Evolutionary conservation across 2,113 vertebrate genomes (phyloP).

Genomic region (Platanista minor): DNA sequence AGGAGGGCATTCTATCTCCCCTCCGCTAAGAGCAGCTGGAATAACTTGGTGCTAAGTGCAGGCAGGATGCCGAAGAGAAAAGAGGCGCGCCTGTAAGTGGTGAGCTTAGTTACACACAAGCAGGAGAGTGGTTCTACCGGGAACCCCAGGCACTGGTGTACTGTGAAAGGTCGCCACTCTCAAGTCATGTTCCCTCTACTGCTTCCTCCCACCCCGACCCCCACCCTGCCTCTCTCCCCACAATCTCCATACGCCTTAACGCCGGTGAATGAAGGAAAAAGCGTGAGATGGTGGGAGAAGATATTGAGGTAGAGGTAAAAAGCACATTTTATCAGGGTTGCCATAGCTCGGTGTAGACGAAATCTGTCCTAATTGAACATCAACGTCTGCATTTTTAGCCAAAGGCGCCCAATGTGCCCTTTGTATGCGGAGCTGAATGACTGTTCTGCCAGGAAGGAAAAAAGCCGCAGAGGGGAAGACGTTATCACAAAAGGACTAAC

Average conservation of each 20-base stretch:
- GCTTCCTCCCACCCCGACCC: background rate
- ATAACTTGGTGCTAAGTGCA: background rate
- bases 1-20: background rate
- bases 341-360: background rate
- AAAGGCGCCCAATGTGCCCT: background rate
- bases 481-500: conserved; percentile 50
- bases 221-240: too few relatives aligned
- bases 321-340: background rate
- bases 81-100: background rate
- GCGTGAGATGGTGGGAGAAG: background rate
- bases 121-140: background rate
- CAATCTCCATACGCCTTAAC: background rate
- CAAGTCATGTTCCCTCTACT: background rate
- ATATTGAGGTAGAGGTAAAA: background rate
- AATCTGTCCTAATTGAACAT: background rate
- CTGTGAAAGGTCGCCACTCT: background rate
- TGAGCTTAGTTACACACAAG: background rate
- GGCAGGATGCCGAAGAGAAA: background rate
- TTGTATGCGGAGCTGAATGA: background rate
- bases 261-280: background rate
- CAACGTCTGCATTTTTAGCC: background rate
- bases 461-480: background rate
- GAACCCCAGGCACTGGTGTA: too few relatives aligned
- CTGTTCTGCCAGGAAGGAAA: background rate
- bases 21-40: background rate